Evolutionary conservation across 2,888 invertebrate species (phyloP), one percentile per base, ranked within the genome.

Genomic region (Oscheius myriophilus): DNA sequence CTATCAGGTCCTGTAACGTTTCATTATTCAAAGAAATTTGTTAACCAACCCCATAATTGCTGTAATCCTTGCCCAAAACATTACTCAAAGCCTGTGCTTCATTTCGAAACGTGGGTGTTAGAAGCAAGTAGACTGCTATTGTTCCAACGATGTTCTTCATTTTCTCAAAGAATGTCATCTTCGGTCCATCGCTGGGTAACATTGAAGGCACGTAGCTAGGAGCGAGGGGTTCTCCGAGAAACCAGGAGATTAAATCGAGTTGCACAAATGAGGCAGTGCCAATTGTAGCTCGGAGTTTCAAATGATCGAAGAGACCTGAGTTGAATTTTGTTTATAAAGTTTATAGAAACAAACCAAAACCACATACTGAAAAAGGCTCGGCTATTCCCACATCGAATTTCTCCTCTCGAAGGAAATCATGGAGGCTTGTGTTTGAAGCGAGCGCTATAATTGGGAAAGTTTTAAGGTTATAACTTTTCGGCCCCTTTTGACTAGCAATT

Each of bases 381-480:
- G 75, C 69, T 3, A 81, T 63, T 25, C 73, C 80, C 26, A 78
- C 70, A 23, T 81, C 79, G 53, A 76, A 81, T 18, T 77, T 33
- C 33, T 33, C 33, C 4, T 33, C 9, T 33, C 33, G 33, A 33
- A 33, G 33, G 33, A 33, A 33, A 33, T 33, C 33, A 9, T 33
- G 33, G 33, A 33, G 33, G 33, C 33, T 9, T 33, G 3, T 9
- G 33, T 33, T 33, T 9, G 33, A 33, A 6, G 33, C 33, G 9
- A 33, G 4, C 3, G 33, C 33, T 33, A 9, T 6, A 33, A 33
- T 6, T 9, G n/a, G n/a, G n/a, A n/a, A n/a, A n/a, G n/a, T n/a
- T n/a, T n/a, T n/a, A n/a, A n/a, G n/a, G n/a, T n/a, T n/a, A n/a
- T n/a, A n/a, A n/a, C n/a, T n/a, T n/a, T n/a, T n/a, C n/a, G n/a